Conservation (phyloP, 2,797 vertebrate genomes). For the Rhabdophis nuchalis region DNA sequence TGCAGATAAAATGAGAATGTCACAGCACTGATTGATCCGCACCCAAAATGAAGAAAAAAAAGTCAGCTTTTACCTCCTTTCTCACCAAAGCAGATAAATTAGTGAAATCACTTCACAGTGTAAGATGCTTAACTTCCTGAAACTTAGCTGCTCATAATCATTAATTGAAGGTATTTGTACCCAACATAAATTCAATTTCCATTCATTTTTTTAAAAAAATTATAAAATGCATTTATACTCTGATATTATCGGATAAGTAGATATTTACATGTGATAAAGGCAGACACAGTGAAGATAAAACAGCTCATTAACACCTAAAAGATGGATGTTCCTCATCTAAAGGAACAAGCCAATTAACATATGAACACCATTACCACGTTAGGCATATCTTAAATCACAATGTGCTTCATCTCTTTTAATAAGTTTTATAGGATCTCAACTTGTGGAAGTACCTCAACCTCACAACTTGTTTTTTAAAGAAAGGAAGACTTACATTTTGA, state of each 20-base stretch:
- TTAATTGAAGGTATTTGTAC: background rate
- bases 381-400: background rate
- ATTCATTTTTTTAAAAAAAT: background rate
- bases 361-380: background rate
- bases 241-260: background rate
- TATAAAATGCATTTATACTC: background rate
- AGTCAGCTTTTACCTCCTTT: background rate
- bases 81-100: background rate
- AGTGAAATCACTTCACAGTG: background rate
- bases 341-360: background rate
- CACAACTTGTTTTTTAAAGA: background rate
- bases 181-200: background rate
- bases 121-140: background rate
- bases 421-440: background rate
- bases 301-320: background rate
- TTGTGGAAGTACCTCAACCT: background rate
- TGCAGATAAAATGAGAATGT: constrained; percentile 51
- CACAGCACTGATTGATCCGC: constrained; percentile 39
- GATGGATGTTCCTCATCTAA: background rate
- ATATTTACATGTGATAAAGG: background rate
- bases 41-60: constrained; percentile 33
- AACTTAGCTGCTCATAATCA: background rate
- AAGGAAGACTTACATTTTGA: background rate
- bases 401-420: background rate
- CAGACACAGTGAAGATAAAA: background rate